phyloP scores from a whole-genome alignment of 2,113 vertebrate genomes.

The Gymnorhina tibicen region DNA sequence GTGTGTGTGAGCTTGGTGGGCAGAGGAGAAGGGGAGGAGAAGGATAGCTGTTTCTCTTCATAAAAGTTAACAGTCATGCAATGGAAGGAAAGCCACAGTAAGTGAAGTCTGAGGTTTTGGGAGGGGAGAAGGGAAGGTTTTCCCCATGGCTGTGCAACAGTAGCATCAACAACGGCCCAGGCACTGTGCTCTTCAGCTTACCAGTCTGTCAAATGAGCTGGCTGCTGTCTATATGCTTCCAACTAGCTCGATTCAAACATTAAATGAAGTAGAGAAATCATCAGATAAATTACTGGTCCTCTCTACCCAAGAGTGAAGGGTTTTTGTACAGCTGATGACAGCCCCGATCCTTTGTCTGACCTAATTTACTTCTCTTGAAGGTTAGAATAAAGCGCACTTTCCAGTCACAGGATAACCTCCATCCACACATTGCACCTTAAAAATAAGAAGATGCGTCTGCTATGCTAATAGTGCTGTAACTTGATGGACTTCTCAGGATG shows the following conservation, averaged over 20 bases:
- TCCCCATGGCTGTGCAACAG: background rate
- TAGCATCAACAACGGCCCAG: background rate
- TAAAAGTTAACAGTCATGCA: background rate
- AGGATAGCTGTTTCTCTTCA: background rate
- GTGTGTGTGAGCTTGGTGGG: background rate
- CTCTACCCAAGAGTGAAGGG: slow-evolving; percentile 51
- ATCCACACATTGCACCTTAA: background rate
- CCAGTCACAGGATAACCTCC: slow-evolving; percentile 23
- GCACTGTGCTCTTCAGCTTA: background rate
- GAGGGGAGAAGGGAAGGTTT: background rate
- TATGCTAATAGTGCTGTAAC: background rate
- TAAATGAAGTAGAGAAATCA: slow-evolving; percentile 70
- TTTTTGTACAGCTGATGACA: slow-evolving; percentile 67
- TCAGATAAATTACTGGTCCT: slow-evolving; percentile 70
- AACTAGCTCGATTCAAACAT: slow-evolving; percentile 35
- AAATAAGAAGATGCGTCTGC: background rate
- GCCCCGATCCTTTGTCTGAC: slow-evolving; percentile 75
- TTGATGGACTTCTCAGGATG: background rate
- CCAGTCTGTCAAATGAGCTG: background rate
- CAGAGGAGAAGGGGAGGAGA: background rate
- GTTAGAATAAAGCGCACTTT: slow-evolving; percentile 62
- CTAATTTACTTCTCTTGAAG: slow-evolving; percentile 79
- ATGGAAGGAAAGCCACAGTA: background rate
- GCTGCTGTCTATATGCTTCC: slow-evolving; percentile 3
- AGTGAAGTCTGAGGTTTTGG: background rate